Base-by-base conservation (phyloP, 2,888 invertebrate species). In the Trileptium ribeirensis region DNA sequence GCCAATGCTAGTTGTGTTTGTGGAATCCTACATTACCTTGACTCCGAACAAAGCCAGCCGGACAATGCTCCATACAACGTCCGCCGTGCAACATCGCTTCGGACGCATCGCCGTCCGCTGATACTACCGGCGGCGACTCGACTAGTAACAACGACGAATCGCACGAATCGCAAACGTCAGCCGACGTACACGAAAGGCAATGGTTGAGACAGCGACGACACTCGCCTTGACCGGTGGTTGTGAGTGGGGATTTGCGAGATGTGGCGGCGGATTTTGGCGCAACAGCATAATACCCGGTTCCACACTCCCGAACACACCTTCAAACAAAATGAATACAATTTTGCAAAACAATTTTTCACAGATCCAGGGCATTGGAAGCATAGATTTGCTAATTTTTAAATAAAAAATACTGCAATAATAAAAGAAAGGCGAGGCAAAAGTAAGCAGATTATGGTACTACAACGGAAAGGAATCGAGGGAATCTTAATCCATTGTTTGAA, bases 11-110 rank as follows among this genome's bases (percentile, higher is more conserved):
- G n/a, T n/a, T n/a, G n/a, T n/a, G n/a, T n/a, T n/a, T n/a, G n/a
- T n/a, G n/a, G n/a, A n/a, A n/a, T n/a, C n/a, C n/a, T n/a, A n/a
- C n/a, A n/a, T n/a, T n/a, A n/a, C n/a, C n/a, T n/a, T n/a, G n/a
- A n/a, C 64, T 64, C 29, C 2, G 1, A 2, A n/a, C 34, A n/a
- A 79, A 74, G 1, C 77, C 80, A 3, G 36, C 39, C n/a, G 88
- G 88, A 75, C 88, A 88, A 33, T 81, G 77, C 33, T 86, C 86
- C 15, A 88, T 86, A 82, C 88, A 88, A 37, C 86, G 86, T 37
- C 88, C 87, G 75, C 88, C 87, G 79, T 86, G 86, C 0, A 85
- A 85, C 81, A 85, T 85, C 40, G 86, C 86, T 8, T n/a, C 77
- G 38, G 77, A 29, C 51, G 24, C n/a, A 19, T 3, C 2, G 8